Conservation (phyloP, 1,140 invertebrate species). For the Drosophila murphyi region DNA sequence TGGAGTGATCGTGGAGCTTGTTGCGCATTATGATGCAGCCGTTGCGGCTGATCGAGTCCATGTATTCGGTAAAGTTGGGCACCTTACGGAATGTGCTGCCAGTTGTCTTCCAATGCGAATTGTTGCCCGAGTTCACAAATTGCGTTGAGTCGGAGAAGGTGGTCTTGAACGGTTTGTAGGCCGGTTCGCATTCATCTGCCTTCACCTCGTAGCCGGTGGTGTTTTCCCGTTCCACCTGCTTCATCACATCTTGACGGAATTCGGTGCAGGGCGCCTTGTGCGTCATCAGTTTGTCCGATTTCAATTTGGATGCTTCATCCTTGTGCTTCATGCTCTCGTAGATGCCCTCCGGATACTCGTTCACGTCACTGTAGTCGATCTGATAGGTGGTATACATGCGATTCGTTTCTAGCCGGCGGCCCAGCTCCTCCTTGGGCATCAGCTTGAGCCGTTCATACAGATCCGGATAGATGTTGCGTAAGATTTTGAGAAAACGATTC, state of each 20-base stretch:
- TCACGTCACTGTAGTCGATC: conserved; percentile 85
- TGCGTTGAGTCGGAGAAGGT: conserved; percentile 66
- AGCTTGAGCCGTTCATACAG: conserved; percentile 85
- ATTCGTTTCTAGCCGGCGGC: conserved; percentile 85
- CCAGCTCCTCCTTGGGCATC: conserved; percentile 85
- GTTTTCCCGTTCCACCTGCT: conserved; percentile 67
- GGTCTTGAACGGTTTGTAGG: conserved; percentile 79
- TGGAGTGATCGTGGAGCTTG: conserved; percentile 77
- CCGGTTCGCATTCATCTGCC: conserved; percentile 59
- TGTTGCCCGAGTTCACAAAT: conserved; percentile 71
- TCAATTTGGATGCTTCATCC: conserved; percentile 66
- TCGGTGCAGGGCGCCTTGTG: conserved; percentile 62
- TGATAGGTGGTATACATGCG: conserved; percentile 86
- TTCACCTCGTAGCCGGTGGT: conserved; percentile 43
- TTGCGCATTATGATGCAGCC: conserved; percentile 81
- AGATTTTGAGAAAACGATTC: conserved; percentile 79
- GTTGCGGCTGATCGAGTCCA: conserved; percentile 81
- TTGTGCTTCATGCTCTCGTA: conserved; percentile 75
- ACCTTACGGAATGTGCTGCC: conserved; percentile 64
- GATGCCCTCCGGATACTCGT: conserved; percentile 84
- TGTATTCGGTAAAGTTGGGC: conserved; percentile 76
- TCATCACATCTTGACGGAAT: conserved; percentile 70
- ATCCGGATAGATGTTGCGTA: conserved; percentile 84
- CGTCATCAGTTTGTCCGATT: conserved; percentile 61
- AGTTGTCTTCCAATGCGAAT: conserved; percentile 72